Conservation (phyloP, 2,888 invertebrate genomes). For the Rhamphomyia laevipes region DNA sequence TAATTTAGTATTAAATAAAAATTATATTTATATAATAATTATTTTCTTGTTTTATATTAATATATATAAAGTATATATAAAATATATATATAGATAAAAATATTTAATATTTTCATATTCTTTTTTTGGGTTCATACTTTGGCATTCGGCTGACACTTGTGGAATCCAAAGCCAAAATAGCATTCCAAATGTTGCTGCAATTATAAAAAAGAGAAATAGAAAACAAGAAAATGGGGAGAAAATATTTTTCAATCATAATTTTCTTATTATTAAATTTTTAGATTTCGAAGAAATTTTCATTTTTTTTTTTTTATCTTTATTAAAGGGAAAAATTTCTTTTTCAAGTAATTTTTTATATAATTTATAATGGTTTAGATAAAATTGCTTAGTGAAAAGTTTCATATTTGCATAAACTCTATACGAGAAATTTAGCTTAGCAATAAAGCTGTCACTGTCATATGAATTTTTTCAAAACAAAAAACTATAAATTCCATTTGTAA, state of each 20-base stretch:
- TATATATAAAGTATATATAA: not conserved
- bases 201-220: conserved; percentile 19
- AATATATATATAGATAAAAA: not conserved
- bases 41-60: not conserved
- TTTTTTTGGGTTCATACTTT: conserved; percentile 42
- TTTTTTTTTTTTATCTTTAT: no score
- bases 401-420: no score
- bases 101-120: no score
- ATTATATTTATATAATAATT: not conserved
- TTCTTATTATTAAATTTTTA: not conserved
- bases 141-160: conserved; percentile 45
- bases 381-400: no score
- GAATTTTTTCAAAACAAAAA: no score
- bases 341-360: not conserved
- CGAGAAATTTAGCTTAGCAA: no score
- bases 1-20: no score
- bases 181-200: conserved; percentile 38
- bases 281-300: not conserved
- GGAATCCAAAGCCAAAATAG: conserved; percentile 39
- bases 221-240: not conserved
- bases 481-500: no score
- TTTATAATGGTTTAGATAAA: no score
- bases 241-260: not conserved
- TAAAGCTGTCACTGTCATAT: no score
- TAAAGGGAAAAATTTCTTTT: not conserved